Evolutionary conservation across 1,140 invertebrate genomes (phyloP), one percentile per base, ranked within the genome.

Genomic region (Sycobia sp.): DNA sequence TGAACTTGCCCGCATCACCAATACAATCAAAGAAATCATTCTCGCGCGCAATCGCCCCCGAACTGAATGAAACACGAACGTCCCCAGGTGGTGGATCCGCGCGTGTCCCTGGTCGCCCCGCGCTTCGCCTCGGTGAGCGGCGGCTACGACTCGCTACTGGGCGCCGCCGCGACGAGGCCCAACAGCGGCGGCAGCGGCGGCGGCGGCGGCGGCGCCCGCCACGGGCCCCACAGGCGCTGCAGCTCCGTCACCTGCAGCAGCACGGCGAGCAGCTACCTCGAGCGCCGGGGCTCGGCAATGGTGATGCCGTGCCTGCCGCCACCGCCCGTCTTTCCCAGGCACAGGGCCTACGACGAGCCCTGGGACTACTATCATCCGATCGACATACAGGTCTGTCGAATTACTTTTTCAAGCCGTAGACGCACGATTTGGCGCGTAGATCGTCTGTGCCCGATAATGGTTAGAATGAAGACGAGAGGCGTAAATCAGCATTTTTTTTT

Each of bases 201-300:
- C n/a, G n/a, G n/a, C n/a, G n/a, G n/a, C n/a, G n/a, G 5, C 29
- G 29, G 29, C 29, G 5, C 29, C 11, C 27, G 73, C 43, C 67
- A 82, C 44, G 77, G 78, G 43, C 81, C 84, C 13, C 69, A 81
- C 25, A 82, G 90, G 16, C 84, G 91, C 13, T 84, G 88, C 57
- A 92, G 91, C 73, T 91, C 89, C 46, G 88, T 90, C 62, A 92
- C 91, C 13, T 91, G 90, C 73, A 92, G 90, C 67, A 91, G 90
- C 71, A 90, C 90, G 14, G 90, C 89, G 50, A 91, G 89, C 74
- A 91, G 89, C 41, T 92, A 92, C 71, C 80, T 92, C 67, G 90
- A 92, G 72, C 84, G 90, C 46, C 85, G 90, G 61, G 90, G 88
- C 59, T 91, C 90, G 4, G 89, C 90, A 14, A 86, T 91, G 58